Conservation (phyloP, 2,797 vertebrate genomes). For the Anas acuta region DNA sequence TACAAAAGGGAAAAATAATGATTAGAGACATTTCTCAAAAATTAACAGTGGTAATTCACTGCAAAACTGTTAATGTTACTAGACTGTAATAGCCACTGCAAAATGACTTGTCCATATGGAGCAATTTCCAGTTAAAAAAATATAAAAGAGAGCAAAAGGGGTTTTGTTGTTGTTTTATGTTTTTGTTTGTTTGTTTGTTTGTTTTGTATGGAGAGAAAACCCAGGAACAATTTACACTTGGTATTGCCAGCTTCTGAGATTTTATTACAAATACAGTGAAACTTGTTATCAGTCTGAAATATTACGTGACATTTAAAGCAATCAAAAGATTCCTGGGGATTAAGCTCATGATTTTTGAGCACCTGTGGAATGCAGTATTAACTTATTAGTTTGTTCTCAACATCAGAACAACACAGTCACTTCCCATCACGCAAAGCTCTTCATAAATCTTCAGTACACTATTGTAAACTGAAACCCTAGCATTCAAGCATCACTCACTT, state of each 20-base stretch:
- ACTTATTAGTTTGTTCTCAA: neutral
- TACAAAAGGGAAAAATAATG: rapidly evolving
- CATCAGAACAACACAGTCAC: neutral
- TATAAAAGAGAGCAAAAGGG: too few species aligned
- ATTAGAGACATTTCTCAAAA: neutral
- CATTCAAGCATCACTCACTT: neutral
- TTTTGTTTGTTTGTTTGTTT: too few species aligned
- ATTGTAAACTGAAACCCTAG: neutral
- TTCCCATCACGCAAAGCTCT: neutral
- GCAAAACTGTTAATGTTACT: neutral
- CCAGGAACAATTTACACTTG: neutral
- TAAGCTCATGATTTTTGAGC: neutral
- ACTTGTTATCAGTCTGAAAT: neutral
- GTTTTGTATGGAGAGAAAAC: neutral
- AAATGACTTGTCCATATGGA: neutral
- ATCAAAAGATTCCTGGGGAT: neutral
- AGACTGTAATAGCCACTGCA: neutral
- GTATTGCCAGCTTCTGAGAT: neutral
- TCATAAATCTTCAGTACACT: neutral
- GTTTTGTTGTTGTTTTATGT: too few species aligned
- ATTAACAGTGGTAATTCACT: neutral
- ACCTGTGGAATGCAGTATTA: neutral
- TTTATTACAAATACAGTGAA: neutral
- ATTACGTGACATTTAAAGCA: neutral
- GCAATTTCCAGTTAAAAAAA: neutral